A percentile compares a stretch with the other conserved stretches of the same genome.
phyloP scores from a whole-genome alignment of 1,140 invertebrate species.

The Sarcophaga bullata region DNA sequence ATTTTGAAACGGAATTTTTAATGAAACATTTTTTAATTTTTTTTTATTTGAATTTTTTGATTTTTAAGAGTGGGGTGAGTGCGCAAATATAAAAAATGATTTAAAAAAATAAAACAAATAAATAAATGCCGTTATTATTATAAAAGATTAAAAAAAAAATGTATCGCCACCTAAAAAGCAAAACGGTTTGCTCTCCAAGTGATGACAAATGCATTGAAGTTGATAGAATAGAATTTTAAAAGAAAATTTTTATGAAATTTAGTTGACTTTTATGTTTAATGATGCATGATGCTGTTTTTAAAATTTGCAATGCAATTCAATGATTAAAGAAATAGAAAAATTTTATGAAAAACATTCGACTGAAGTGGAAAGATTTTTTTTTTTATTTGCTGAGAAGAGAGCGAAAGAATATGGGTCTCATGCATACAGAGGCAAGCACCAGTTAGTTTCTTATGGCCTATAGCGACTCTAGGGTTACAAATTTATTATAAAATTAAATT shows the following conservation, averaged over 20 bases:
- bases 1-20: neutral
- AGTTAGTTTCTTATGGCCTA: neutral
- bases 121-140: constrained; percentile 1
- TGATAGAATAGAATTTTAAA: neutral
- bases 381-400: neutral
- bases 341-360: neutral
- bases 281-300: neutral
- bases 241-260: neutral
- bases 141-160: neutral
- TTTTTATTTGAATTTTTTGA: neutral
- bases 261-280: constrained; percentile 12
- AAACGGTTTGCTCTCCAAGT: neutral
- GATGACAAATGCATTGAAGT: too few species aligned
- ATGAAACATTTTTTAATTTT: neutral
- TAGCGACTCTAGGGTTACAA: too few species aligned
- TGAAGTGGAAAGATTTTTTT: neutral
- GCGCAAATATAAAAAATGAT: constrained; percentile 11
- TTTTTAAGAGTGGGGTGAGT: constrained; percentile 10
- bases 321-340: neutral
- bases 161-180: neutral
- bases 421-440: neutral
- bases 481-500: too few species aligned
- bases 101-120: neutral
- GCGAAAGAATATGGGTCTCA: neutral
- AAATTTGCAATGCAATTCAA: neutral